phyloP scores from a whole-genome alignment of 2,888 invertebrate species.

The Ceramica pisi region DNA sequence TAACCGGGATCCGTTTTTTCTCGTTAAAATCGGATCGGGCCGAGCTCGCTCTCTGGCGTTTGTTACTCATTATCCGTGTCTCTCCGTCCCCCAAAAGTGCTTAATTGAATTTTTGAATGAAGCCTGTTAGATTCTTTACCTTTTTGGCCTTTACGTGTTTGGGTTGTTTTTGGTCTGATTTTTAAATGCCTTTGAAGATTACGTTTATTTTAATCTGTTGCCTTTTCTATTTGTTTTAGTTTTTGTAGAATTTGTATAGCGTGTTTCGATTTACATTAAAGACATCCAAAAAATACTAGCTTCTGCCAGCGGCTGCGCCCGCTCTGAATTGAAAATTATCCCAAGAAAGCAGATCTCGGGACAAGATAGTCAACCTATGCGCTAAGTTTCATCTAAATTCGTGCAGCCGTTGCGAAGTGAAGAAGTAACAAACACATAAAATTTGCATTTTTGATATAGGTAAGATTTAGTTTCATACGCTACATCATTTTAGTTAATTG shows the following conservation, averaged over 20 bases:
- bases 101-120: conserved; percentile 80
- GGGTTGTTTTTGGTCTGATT: conserved; percentile 20
- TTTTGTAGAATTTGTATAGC: background rate
- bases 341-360: too few species aligned
- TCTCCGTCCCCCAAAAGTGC: conserved; percentile 59
- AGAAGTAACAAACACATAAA: too few species aligned
- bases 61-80: conserved; percentile 76
- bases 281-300: too few species aligned
- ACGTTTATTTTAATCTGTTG: background rate
- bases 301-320: too few species aligned
- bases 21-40: conserved; percentile 72
- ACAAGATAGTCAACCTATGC: too few species aligned
- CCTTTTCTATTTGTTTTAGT: conserved; percentile 1
- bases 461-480: too few species aligned
- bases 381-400: too few species aligned
- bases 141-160: conserved; percentile 52
- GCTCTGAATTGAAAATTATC: too few species aligned
- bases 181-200: background rate
- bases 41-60: conserved; percentile 75
- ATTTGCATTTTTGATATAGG: too few species aligned
- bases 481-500: background rate
- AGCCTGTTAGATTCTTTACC: conserved; percentile 69
- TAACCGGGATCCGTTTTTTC: conserved; percentile 69
- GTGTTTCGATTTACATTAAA: too few species aligned
- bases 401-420: too few species aligned